A percentile compares a stretch with the other conserved stretches of the same genome.
phyloP scores from a whole-genome alignment of 2,888 invertebrate genomes.

The Carpatolechia fugitivella region DNA sequence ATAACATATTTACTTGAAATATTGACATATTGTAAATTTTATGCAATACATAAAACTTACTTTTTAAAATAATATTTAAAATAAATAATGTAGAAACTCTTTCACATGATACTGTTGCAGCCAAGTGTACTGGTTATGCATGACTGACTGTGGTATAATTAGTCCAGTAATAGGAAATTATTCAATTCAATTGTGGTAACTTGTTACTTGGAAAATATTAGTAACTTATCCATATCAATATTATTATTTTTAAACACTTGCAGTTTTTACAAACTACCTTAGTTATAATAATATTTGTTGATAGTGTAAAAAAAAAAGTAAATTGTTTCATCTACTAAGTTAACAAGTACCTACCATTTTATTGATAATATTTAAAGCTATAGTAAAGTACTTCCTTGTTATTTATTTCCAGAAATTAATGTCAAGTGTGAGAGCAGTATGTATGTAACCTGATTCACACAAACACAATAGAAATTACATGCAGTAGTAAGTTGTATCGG shows the following conservation, averaged over 20 bases:
- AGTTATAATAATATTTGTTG: no score
- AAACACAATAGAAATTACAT: constrained; percentile 40
- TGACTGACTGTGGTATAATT: constrained; percentile 18
- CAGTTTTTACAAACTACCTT: no score
- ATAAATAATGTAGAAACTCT: background rate
- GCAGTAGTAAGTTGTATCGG: constrained; percentile 29
- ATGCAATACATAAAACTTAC: no score
- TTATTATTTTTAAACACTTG: no score
- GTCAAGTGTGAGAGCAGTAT: constrained; percentile 44
- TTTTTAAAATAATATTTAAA: no score
- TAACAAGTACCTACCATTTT: no score
- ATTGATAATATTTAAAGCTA: no score
- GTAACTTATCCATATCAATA: background rate
- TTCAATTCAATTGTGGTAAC: constrained; percentile 17
- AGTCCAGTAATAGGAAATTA: constrained; percentile 15
- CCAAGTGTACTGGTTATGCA: constrained; percentile 15
- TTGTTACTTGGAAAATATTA: background rate
- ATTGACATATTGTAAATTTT: no score
- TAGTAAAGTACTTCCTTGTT: background rate
- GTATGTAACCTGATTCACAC: constrained; percentile 60
- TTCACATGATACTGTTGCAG: background rate
- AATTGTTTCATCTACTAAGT: no score
- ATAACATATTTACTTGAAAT: no score
- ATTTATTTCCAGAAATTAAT: constrained; percentile 32
- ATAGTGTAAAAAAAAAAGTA: no score